Conservation (phyloP, 2,888 invertebrate species). For the Cybosia mesomella region DNA sequence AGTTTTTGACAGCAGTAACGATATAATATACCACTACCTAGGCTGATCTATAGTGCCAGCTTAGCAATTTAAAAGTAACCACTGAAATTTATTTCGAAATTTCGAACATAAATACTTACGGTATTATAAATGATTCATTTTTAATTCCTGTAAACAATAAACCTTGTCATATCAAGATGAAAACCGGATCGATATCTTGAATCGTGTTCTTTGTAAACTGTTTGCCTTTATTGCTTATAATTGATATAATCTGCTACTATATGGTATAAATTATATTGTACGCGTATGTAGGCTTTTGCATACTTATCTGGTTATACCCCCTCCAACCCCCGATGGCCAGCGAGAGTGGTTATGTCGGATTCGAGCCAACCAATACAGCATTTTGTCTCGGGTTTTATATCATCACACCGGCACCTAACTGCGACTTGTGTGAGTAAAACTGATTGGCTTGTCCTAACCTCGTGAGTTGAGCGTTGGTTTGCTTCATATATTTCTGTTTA, state of each 20-base stretch:
- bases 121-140: constrained; percentile 19
- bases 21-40: no score
- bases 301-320: no score
- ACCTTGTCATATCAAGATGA: constrained; percentile 38
- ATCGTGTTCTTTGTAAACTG: constrained; percentile 1
- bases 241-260: constrained; percentile 1
- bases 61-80: not conserved
- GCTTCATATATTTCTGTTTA: not conserved
- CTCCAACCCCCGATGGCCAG: no score
- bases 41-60: no score
- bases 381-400: not conserved
- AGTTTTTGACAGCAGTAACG: no score
- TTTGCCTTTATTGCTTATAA: constrained; percentile 1
- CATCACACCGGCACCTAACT: not conserved
- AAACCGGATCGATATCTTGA: constrained; percentile 23
- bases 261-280: not conserved
- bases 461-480: not conserved
- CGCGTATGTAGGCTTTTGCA: not conserved
- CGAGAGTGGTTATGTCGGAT: no score
- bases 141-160: constrained; percentile 44
- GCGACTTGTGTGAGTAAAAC: not conserved
- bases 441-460: not conserved
- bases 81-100: not conserved
- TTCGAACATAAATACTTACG: not conserved
- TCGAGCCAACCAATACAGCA: not conserved